Evolutionary conservation across 2,113 vertebrate genomes (phyloP), one percentile per base, ranked within the genome.

Genomic region (Syngnathus floridae): DNA sequence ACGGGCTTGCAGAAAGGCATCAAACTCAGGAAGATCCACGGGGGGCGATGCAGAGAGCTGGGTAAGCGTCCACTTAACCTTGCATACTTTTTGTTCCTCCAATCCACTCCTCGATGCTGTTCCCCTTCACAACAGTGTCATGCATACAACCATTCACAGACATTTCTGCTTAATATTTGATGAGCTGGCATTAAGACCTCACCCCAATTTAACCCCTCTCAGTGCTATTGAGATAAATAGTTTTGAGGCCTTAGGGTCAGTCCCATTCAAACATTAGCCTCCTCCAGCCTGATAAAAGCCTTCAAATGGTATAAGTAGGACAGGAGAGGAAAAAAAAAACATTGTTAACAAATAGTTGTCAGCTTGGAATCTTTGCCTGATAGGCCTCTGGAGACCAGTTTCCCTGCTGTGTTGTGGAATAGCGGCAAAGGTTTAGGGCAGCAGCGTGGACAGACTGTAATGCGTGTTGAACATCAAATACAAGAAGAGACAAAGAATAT

Each of bases 1-100:
- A 79, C 88, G 0, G 91, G 83, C 6, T 69, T 90, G 19, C 62
- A 89, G 67, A 92, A 87, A 0, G 93, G 93, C 1, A 58, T 96
- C 56, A 88, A 90, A 36, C 87, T 98, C 59, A 91, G 86, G 85
- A 94, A 90, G 86, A 85, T 96, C 78, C 93, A 93, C 55, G 82
- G 87, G 0, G 95, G 95, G 51, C 89, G 60, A 38, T 99, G 97
- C 88, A 92, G 87, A 80, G 81, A 78, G 4, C 89, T 76, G 77
- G 95, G 96, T 98, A 79, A 72, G 86, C 4, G 8, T 17, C 26
- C 11, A 59, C 19, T 31, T 63, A 31, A 41, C 38, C 14, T 7
- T 48, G 22, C 58, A n/a, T 11, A 1, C n/a, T n/a, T 40, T 40
- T 19, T 41, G 17, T 61, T 61, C 36, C 10, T 22, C 7, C 37